A percentile compares a stretch with the other conserved stretches of the same genome.
These are phyloP conservation scores for Philaethria dido DNA, from an alignment of 2,888 invertebrate species.

Conservation along the genomic window DNA sequence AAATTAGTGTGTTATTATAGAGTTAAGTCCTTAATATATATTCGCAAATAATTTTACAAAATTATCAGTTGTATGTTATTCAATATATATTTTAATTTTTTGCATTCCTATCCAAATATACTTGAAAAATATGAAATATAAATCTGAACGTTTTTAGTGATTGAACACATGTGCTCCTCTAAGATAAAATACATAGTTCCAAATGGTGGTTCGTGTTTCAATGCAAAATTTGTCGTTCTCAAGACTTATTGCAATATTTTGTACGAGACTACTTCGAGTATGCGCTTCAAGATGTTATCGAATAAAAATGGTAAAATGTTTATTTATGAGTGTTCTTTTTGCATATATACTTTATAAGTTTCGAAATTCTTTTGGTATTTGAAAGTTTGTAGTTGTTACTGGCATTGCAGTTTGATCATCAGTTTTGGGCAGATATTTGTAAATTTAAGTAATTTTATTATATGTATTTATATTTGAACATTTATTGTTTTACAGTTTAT, in stretches of 20 bases:
- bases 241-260: not conserved
- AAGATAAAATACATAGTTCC: not conserved
- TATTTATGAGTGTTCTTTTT: not conserved
- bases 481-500: too few species aligned
- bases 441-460: too few species aligned
- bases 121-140: not conserved
- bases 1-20: too few species aligned
- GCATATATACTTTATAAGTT: not conserved
- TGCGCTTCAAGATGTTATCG: constrained; percentile 1
- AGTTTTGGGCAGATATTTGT: too few species aligned
- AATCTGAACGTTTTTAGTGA: not conserved
- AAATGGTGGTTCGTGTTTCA: constrained; percentile 1
- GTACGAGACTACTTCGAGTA: not conserved
- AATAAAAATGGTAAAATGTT: not conserved
- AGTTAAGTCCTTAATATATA: too few species aligned
- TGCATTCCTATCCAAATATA: too few species aligned
- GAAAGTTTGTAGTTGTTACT: not conserved
- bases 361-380: not conserved
- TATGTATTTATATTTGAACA: too few species aligned
- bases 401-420: too few species aligned
- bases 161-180: not conserved
- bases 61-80: too few species aligned
- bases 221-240: constrained; percentile 3
- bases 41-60: too few species aligned
- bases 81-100: too few species aligned